phyloP scores from a whole-genome alignment of 2,888 invertebrate species.

The Lasioglossum lativentre region DNA sequence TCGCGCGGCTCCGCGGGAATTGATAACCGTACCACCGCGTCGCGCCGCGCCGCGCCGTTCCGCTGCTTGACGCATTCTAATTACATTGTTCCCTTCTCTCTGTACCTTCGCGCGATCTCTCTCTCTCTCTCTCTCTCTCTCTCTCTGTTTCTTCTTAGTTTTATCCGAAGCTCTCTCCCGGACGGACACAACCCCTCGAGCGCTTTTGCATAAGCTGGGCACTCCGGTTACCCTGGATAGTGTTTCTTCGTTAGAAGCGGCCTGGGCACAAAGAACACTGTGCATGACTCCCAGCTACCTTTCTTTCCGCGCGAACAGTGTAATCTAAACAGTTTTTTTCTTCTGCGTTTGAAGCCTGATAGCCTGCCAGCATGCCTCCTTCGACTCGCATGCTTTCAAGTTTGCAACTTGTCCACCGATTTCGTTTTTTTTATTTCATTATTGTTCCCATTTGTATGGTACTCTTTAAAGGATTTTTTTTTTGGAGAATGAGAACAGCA shows the following conservation, averaged over 20 bases:
- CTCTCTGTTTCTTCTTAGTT: neutral
- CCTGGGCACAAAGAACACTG: neutral
- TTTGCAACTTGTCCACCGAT: neutral
- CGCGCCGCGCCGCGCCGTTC: neutral
- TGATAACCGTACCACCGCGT: conserved; percentile 36
- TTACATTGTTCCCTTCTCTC: neutral
- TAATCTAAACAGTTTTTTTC: neutral
- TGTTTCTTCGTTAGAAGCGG: conserved; percentile 10
- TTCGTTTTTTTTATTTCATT: neutral
- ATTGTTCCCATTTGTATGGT: neutral
- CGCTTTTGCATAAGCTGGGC: conserved; percentile 9
- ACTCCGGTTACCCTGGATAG: conserved; percentile 22
- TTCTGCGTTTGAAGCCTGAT: neutral
- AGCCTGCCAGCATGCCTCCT: neutral
- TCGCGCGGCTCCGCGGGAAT: conserved; percentile 42
- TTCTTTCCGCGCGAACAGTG: neutral
- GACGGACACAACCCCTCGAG: neutral
- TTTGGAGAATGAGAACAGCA: no score
- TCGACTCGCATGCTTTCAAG: neutral
- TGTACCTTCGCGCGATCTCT: no score
- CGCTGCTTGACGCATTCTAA: conserved; percentile 46
- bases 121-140: neutral
- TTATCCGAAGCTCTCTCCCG: neutral
- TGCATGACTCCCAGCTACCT: neutral
- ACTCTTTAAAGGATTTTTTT: neutral